Conservation (phyloP, 2,797 vertebrate species). For the Tinamus major region DNA sequence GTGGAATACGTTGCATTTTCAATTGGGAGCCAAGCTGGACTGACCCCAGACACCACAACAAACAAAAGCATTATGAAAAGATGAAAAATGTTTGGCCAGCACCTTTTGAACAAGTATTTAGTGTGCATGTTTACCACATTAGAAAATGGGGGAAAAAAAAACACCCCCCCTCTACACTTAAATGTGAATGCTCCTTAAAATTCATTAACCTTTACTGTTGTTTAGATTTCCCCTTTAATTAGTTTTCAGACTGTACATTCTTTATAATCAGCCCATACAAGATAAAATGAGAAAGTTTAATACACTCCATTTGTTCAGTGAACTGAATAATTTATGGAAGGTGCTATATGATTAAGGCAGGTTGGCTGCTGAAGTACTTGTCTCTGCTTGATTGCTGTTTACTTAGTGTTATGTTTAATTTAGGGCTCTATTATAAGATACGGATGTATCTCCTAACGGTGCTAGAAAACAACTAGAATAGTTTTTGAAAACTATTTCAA, state of each 20-base stretch:
- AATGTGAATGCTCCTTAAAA: background rate
- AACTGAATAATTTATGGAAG: background rate
- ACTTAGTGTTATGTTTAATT: background rate
- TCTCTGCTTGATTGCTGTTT: background rate
- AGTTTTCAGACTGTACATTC: background rate
- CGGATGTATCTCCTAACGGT: background rate
- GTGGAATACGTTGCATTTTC: background rate
- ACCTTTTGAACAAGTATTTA: background rate
- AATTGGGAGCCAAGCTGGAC: background rate
- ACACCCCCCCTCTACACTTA: background rate
- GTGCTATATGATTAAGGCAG: background rate
- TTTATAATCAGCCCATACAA: background rate
- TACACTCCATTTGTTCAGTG: background rate
- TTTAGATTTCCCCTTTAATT: slow-evolving; percentile 44
- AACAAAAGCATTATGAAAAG: background rate
- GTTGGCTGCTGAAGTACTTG: background rate
- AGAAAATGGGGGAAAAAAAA: background rate
- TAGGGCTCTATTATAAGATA: background rate
- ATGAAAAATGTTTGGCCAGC: background rate
- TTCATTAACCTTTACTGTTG: background rate
- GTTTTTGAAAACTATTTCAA: background rate
- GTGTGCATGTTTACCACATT: background rate
- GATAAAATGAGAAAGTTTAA: slow-evolving; percentile 33
- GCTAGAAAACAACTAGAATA: background rate
- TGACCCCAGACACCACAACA: background rate